These are phyloP conservation scores for Andinoacara biseriatus DNA, from an alignment of 2,113 vertebrate genomes.

Conservation along the genomic window DNA sequence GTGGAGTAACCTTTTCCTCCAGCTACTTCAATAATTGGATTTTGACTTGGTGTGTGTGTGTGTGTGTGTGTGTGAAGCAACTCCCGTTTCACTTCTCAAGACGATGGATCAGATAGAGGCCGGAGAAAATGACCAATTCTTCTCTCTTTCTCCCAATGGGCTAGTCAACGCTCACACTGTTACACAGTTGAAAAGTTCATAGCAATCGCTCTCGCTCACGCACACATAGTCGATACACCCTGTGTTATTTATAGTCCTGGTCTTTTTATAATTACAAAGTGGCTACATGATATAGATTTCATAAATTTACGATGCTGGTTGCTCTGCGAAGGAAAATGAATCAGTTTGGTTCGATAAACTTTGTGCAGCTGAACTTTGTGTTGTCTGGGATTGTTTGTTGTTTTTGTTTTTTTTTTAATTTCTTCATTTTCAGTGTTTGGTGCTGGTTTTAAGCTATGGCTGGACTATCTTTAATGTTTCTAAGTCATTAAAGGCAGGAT, in stretches of 20 bases:
- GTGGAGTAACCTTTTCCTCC: constrained; percentile 46
- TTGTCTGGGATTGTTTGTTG: rapidly evolving
- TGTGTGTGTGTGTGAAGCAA: not conserved
- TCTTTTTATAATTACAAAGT: constrained; percentile 42
- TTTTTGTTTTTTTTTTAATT: not conserved
- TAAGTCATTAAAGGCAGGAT: not conserved
- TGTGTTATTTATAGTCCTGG: constrained; percentile 2
- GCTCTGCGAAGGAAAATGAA: not conserved
- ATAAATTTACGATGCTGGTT: constrained; percentile 8
- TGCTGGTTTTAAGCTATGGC: not conserved
- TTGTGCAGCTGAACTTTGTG: not conserved
- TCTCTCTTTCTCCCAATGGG: constrained; percentile 9
- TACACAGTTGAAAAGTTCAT: constrained; percentile 55
- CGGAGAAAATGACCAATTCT: constrained; percentile 60
- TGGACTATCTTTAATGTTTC: not conserved
- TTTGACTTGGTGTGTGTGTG: constrained; percentile 37
- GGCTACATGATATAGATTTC: constrained; percentile 28
- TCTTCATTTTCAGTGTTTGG: not conserved
- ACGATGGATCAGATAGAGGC: constrained; percentile 58
- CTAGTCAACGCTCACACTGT: constrained; percentile 12
- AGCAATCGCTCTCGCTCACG: constrained; percentile 3
- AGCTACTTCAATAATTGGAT: constrained; percentile 61
- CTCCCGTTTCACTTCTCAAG: constrained; percentile 33
- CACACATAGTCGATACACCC: constrained; percentile 18
- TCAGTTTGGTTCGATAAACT: not conserved